Percentiles rank a stretch among this genome's conserved stretches.
These are phyloP conservation scores for Myotis pilosus DNA, from an alignment of 2,797 vertebrate species.

Conservation along the genomic window DNA sequence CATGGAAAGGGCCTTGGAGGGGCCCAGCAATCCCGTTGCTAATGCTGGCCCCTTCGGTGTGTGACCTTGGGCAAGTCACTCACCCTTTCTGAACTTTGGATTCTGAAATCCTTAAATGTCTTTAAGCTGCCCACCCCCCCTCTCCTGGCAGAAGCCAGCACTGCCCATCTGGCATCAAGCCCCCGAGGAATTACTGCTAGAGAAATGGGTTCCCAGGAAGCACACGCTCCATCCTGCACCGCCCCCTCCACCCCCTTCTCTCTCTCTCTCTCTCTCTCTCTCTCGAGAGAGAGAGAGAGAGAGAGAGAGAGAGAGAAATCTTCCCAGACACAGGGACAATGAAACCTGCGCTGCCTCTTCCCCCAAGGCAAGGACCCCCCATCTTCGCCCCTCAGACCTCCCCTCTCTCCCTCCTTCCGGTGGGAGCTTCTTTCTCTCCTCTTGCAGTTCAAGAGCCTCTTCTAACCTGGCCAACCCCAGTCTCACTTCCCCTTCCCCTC, in stretches of 20 bases:
- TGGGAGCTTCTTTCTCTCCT: not conserved
- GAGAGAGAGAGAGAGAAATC: not conserved
- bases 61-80: constrained; percentile 52
- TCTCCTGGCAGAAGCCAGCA: not conserved
- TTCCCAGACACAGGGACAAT: not conserved
- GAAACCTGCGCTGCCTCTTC: not conserved
- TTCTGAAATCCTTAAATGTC: constrained; percentile 1
- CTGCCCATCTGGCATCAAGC: not conserved
- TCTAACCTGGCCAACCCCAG: not conserved
- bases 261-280: too few relatives aligned
- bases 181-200: not conserved
- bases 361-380: not conserved
- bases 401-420: not conserved
- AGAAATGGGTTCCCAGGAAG: not conserved
- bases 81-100: not conserved
- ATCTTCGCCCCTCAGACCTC: not conserved
- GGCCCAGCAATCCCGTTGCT: not conserved
- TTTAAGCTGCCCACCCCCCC: not conserved
- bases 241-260: not conserved
- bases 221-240: not conserved
- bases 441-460: not conserved
- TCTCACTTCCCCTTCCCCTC: not conserved
- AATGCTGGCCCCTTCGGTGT: not conserved
- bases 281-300: not conserved
- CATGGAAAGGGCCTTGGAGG: not conserved